phyloP scores from a whole-genome alignment of 2,888 invertebrate genomes.

The Scaptomyza cyrtandrae region DNA sequence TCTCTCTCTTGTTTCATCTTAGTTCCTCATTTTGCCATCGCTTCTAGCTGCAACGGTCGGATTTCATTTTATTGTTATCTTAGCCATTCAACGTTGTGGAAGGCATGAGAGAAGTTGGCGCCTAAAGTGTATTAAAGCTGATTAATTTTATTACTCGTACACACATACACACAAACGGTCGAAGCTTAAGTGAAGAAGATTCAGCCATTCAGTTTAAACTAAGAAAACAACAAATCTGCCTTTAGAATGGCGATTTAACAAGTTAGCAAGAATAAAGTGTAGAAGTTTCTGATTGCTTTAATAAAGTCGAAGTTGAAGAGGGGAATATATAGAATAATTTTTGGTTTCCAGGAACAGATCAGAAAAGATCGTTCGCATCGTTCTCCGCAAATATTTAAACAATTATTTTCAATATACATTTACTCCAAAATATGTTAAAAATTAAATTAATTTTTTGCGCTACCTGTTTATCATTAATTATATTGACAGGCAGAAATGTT shows the following conservation, averaged over 20 bases:
- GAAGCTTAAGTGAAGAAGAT: constrained; percentile 15
- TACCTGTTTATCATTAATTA: neutral
- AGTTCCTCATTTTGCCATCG: constrained; percentile 41
- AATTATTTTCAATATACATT: neutral
- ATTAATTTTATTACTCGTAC: constrained; percentile 71
- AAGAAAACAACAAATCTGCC: constrained; percentile 22
- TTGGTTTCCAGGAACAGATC: too few species aligned
- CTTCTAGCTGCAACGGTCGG: constrained; percentile 45
- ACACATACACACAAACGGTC: neutral
- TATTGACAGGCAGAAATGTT: constrained; percentile 1
- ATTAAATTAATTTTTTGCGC: constrained; percentile 6
- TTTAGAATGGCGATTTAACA: constrained; percentile 4
- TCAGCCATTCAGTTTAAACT: constrained; percentile 6
- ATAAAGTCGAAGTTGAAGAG: neutral
- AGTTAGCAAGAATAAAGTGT: neutral
- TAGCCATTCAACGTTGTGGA: constrained; percentile 62
- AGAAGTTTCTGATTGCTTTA: neutral
- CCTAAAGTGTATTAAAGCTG: constrained; percentile 73
- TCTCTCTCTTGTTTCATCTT: neutral
- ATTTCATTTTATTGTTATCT: constrained; percentile 75
- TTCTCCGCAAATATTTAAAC: too few species aligned
- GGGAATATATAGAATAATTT: too few species aligned
- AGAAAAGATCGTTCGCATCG: too few species aligned
- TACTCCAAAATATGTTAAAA: neutral
- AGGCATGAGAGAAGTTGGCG: constrained; percentile 8